These are phyloP conservation scores for Mythimna albipuncta DNA, from an alignment of 2,888 invertebrate species.

Conservation along the genomic window DNA sequence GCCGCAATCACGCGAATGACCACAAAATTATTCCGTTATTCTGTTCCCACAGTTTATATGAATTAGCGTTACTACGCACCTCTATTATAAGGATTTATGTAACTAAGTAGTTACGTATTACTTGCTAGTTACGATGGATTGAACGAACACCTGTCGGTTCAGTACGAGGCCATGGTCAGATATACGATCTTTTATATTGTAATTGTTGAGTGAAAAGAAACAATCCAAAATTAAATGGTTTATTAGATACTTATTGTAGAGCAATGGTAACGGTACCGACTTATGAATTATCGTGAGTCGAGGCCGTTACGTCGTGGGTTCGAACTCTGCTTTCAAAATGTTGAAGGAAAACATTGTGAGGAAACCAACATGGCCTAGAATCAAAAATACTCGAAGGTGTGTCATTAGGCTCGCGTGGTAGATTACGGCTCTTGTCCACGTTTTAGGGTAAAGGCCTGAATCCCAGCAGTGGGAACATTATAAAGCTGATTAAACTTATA, in stretches of 20 bases:
- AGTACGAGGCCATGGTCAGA: constrained; percentile 49
- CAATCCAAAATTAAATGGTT: constrained; percentile 4
- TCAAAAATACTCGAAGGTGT: too few relatives aligned
- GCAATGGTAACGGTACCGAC: too few relatives aligned
- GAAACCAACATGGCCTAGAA: too few relatives aligned
- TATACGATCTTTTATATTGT: constrained; percentile 5
- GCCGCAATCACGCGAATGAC: constrained; percentile 58
- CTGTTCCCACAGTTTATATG: constrained; percentile 67
- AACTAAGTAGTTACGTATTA: constrained; percentile 57
- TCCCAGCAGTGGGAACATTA: too few relatives aligned
- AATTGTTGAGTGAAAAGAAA: constrained; percentile 16
- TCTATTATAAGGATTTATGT: constrained; percentile 55
- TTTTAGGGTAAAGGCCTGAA: too few relatives aligned
- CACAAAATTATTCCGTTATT: constrained; percentile 65
- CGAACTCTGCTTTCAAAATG: too few relatives aligned
- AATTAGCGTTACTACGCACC: constrained; percentile 58
- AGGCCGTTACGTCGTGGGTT: too few relatives aligned
- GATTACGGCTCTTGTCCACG: too few relatives aligned
- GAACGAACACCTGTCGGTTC: constrained; percentile 32
- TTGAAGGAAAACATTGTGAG: too few relatives aligned
- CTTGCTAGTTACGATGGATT: constrained; percentile 25
- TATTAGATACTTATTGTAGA: constrained; percentile 4
- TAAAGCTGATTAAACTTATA: too few relatives aligned
- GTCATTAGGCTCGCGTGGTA: too few relatives aligned
- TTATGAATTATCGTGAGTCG: too few relatives aligned